Base-by-base conservation (phyloP, 92 coral and sea anemone genomes). In the Phenganax stokvisi region DNA sequence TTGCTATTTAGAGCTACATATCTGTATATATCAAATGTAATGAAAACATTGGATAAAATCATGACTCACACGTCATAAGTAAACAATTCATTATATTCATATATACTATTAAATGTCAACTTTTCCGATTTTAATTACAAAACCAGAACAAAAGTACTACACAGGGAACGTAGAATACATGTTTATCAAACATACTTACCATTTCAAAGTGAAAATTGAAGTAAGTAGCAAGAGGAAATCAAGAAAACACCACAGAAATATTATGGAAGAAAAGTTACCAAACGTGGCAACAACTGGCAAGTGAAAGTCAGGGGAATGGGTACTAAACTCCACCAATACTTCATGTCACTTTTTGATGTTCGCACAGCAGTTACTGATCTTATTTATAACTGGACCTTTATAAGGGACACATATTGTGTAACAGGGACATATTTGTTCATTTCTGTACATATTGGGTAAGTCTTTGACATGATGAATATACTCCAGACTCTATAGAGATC, bases 251-350 rank as follows among this genome's bases (percentile, higher is more conserved):
- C 12, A 56, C 61, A 51, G 8, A 44, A 37, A 37, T 1, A 37
- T 1, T 37, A 37, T 37, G 47, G 47, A 37, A 37, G 25, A 20
- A 20, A 20, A 20, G 25, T 20, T 20, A 20, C 55, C 81, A 68
- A 69, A 76, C 81, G 81, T 76, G 81, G 70, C 81, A 76, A 68
- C 69, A 31, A 37, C 25, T 20, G 25, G 25, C 25, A 37, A 37
- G 47, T 60, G 81, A 76, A 27, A 76, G 30, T 37, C 30, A 28
- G 71, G 28, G 81, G 25, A 57, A 27, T 76, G 81, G 81, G 71
- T 44, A 76, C 81, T 12, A 76, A 11, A 56, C 12, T 27, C 12
- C 12, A 30, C 0, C 13, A 13, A 56, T 56, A 75, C 80, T 56
- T 75, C 80, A 75, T 55, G 80, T 75, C 47, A 37, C 47, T 37